Base-by-base conservation (phyloP, 2,888 invertebrate genomes). In the Papilio protenor region DNA sequence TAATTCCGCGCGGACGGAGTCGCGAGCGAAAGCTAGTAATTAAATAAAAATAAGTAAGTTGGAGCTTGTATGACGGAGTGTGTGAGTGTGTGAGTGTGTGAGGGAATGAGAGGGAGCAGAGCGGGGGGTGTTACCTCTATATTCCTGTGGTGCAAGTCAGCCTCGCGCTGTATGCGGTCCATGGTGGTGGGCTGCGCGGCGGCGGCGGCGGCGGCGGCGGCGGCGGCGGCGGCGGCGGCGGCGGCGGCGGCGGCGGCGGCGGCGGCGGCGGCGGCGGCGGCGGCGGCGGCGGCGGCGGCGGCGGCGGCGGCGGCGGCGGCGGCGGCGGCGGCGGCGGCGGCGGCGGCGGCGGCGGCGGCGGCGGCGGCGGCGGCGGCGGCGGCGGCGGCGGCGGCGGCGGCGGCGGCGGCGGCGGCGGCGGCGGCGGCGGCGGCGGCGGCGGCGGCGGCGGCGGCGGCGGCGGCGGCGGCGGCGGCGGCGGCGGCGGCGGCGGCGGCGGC, bases 161-260 rank as follows among this genome's bases (percentile, higher is more conserved):
- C 40, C 8, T 40, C 40, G 8, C 40, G 40, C 86, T 98, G 97
- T 80, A 99, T 98, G 93, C 99, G 98, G 85, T 98, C 98, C 95
- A 99, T 98, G 82, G 98, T 99, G 89, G 98, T 99, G 1, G 99
- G 99, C 86, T 97, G 97, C 16, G 49, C 61, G 97, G 96, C 83
- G 98, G 98, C n/a, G 92, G 33, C 33, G 33, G 33, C 92, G 80
- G 97, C 97, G 81, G 98, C 96, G 78, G 96, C 4, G 98, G 97
- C 76, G 98, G 95, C 99, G n/a, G n/a, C 99, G 99, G 83, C 96
- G 96, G 85, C 96, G 96, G 85, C 96, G 95, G 80, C 98, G 96
- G n/a, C 99, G 99, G 83, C 96, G 96, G 85, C 96, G 96, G 85
- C 96, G 95, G 80, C 98, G 96, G n/a, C 99, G 99, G 83, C 96